Percentiles rank a stretch among this genome's conserved stretches.
Evolutionary conservation across 2,888 invertebrate species (phyloP).

Genomic region (Galerucella calmariensis): DNA sequence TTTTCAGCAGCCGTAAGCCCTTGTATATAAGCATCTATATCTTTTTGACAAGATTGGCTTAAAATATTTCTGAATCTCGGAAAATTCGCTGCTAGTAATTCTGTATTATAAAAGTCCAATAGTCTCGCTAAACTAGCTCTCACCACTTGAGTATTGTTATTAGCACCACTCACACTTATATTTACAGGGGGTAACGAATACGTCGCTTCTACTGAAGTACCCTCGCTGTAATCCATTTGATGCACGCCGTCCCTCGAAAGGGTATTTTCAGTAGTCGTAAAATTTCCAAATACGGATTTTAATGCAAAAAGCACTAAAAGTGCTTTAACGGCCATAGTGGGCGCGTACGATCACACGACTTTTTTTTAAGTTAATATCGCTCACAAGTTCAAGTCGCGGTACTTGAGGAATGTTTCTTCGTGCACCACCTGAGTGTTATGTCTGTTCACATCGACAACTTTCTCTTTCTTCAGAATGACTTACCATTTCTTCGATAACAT

Average conservation of each 20-base stretch:
- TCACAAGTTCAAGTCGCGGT: conserved; percentile 43
- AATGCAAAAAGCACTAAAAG: conserved; percentile 40
- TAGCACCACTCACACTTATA: conserved; percentile 50
- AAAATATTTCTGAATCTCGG: conserved; percentile 65
- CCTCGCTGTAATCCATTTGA: conserved; percentile 55
- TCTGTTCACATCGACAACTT: conserved; percentile 41
- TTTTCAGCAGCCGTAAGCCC: conserved; percentile 70
- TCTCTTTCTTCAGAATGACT: conserved; percentile 49
- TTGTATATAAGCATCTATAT: conserved; percentile 71
- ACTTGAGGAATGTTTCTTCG: conserved; percentile 23
- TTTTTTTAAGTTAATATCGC: conserved; percentile 28
- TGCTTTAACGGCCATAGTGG: conserved; percentile 36
- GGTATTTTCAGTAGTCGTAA: conserved; percentile 22
- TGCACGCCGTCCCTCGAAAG: conserved; percentile 21
- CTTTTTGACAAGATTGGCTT: conserved; percentile 67
- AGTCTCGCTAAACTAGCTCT: conserved; percentile 66
- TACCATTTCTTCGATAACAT: conserved; percentile 51
- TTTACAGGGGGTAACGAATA: conserved; percentile 53
- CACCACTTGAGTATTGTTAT: conserved; percentile 44
- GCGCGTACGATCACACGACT: conserved; percentile 9
- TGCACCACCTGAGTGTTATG: conserved; percentile 4
- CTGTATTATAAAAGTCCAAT: conserved; percentile 70
- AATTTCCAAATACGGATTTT: conserved; percentile 3
- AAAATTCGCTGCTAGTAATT: conserved; percentile 71
- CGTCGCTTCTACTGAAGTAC: conserved; percentile 51